Conservation (phyloP, 2,113 vertebrate genomes). For the Leucopsar rothschildi region DNA sequence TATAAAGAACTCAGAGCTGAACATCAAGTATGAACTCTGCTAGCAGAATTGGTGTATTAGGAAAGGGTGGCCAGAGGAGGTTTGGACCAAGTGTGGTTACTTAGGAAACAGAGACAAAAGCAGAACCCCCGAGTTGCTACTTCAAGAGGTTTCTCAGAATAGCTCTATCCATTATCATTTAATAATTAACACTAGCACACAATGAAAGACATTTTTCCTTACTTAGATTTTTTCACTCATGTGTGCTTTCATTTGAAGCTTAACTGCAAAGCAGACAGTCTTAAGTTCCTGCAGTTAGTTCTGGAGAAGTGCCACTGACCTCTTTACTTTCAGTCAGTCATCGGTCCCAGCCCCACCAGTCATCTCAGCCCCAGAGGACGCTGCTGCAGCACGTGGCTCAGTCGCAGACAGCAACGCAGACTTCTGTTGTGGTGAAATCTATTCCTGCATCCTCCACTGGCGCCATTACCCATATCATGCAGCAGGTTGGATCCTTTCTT, state of each 20-base stretch:
- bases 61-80: not conserved
- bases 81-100: not conserved
- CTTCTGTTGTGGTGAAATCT: constrained; percentile 82
- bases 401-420: constrained; percentile 79
- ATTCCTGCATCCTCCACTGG: constrained; percentile 74
- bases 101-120: not conserved
- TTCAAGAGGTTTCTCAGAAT: not conserved
- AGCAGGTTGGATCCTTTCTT: constrained; percentile 78
- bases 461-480: constrained; percentile 80
- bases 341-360: constrained; percentile 76
- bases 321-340: constrained; percentile 79
- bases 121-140: not conserved
- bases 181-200: not conserved
- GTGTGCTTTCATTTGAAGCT: constrained; percentile 37
- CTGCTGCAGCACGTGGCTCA: constrained; percentile 79
- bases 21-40: not conserved
- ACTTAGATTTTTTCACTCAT: not conserved
- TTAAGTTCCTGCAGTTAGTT: constrained; percentile 50
- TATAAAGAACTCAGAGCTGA: not conserved
- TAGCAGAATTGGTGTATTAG: not conserved
- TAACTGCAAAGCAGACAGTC: constrained; percentile 49
- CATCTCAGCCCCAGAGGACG: constrained; percentile 76
- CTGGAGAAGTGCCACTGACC: constrained; percentile 63
- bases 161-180: not conserved
- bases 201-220: not conserved